phyloP scores from a whole-genome alignment of 1,140 invertebrate genomes.

The Aricia agestis region DNA sequence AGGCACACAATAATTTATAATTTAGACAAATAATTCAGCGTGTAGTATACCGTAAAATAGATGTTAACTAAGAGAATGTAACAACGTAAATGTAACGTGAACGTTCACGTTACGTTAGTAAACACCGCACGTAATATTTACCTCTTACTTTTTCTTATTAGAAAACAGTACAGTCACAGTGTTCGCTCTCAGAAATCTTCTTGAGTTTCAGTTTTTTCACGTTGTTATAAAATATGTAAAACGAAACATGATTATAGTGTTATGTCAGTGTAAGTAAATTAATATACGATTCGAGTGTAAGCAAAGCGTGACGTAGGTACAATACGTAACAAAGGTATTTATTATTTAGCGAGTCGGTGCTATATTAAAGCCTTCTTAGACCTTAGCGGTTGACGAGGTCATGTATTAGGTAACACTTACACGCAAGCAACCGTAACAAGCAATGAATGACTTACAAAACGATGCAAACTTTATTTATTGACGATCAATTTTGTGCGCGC shows the following conservation, averaged over 20 bases:
- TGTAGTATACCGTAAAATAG: neutral
- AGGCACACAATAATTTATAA: neutral
- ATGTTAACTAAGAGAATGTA: neutral
- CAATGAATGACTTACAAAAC: conserved; percentile 60
- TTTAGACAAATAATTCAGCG: neutral
- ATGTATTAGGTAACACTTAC: conserved; percentile 52
- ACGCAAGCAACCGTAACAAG: conserved; percentile 53
- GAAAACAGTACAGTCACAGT: neutral
- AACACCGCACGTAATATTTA: neutral
- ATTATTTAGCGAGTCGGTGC: neutral
- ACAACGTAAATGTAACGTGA: neutral
- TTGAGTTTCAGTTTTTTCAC: neutral
- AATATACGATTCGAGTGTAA: neutral
- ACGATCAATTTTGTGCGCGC: neutral
- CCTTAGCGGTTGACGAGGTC: conserved; percentile 41
- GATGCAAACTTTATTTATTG: conserved; percentile 39
- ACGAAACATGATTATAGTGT: neutral
- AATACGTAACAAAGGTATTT: neutral
- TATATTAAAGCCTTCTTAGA: conserved; percentile 33
- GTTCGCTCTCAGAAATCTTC: too few relatives aligned
- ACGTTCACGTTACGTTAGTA: neutral
- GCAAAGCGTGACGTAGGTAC: neutral
- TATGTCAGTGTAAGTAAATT: neutral
- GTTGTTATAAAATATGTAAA: neutral
- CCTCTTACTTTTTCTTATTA: conserved; percentile 3